Conservation (phyloP, 2,797 vertebrate species). For the Coregonus suidteri region DNA sequence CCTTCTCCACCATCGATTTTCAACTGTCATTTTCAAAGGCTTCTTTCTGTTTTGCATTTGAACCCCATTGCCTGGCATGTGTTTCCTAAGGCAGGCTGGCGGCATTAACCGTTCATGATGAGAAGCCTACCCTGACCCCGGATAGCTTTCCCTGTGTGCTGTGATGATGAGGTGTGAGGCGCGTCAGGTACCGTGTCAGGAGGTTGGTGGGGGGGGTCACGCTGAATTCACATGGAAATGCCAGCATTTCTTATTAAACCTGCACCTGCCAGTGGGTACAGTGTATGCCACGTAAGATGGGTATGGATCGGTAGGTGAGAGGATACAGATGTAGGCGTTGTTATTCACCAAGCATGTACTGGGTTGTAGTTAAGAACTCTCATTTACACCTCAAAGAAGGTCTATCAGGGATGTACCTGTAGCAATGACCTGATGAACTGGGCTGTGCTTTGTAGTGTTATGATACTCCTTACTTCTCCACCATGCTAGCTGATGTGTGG, state of each 20-base stretch:
- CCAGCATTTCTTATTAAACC: not conserved
- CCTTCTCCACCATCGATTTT: not conserved
- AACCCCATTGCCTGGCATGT: not conserved
- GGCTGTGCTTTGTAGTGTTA: too few species aligned
- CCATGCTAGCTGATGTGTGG: too few species aligned
- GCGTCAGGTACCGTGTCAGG: not conserved
- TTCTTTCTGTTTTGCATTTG: not conserved
- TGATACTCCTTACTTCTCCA: too few species aligned
- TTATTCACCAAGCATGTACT: not conserved
- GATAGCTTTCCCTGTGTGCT: not conserved
- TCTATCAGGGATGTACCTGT: too few species aligned
- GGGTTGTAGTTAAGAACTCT: not conserved
- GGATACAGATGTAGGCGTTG: not conserved
- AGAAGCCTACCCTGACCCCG: not conserved
- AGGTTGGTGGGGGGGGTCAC: not conserved
- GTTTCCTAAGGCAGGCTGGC: not conserved
- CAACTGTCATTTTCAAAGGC: too few species aligned
- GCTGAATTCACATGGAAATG: not conserved
- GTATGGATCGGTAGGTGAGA: not conserved
- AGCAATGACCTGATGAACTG: too few species aligned
- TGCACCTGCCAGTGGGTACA: not conserved
- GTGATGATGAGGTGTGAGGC: not conserved
- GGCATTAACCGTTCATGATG: not conserved
- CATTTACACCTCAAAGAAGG: too few species aligned
- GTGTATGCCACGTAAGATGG: not conserved